phyloP scores from a whole-genome alignment of 2,113 vertebrate species.

The Agelaius tricolor region DNA sequence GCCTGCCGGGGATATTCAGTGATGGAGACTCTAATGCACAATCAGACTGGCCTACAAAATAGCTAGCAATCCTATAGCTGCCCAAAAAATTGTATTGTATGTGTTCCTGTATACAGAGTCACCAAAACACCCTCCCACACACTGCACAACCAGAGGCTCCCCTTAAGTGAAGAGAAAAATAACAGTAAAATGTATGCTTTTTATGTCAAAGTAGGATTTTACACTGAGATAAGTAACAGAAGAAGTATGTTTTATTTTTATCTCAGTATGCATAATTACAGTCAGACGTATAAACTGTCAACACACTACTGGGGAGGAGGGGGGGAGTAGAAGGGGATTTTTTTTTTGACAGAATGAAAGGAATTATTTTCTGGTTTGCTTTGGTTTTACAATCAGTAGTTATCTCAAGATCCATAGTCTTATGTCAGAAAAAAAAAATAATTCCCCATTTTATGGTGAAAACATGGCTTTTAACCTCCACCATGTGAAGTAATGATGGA shows the following conservation, averaged over 20 bases:
- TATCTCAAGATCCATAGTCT: slow-evolving; percentile 6
- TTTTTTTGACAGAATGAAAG: background rate
- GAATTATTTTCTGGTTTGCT: background rate
- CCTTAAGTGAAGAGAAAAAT: background rate
- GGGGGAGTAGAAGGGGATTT: background rate
- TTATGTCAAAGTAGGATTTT: background rate
- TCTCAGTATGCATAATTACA: background rate
- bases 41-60: background rate
- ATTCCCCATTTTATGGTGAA: background rate
- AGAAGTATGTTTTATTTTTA: slow-evolving; percentile 22
- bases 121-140: background rate
- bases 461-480: background rate
- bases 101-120: background rate
- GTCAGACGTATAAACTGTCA: background rate
- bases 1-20: background rate
- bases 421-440: background rate
- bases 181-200: background rate
- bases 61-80: background rate
- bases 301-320: background rate
- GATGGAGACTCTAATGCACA: background rate
- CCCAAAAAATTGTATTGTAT: background rate
- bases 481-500: background rate
- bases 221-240: background rate
- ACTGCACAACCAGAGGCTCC: background rate
- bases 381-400: background rate